Conservation (phyloP, 2,888 invertebrate genomes). For the Phengaris alcon region DNA sequence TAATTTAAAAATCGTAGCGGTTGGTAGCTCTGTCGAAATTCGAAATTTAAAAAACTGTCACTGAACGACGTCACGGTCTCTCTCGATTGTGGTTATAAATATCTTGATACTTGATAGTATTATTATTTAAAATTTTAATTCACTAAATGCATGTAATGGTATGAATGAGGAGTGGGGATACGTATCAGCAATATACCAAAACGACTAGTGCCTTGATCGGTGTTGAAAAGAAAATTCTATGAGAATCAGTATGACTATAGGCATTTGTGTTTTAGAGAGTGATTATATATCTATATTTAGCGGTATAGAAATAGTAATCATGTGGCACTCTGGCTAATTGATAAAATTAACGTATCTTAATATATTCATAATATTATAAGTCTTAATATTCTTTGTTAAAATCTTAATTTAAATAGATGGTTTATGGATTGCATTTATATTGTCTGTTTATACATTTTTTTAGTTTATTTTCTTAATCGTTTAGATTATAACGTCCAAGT, state of each 20-base stretch:
- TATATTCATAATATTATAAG: constrained; percentile 56
- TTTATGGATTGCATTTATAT: constrained; percentile 79
- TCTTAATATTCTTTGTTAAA: constrained; percentile 70
- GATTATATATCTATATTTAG: constrained; percentile 79
- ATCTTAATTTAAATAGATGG: constrained; percentile 68
- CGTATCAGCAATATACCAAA: constrained; percentile 79
- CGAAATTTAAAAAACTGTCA: constrained; percentile 46
- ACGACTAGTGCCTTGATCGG: constrained; percentile 75
- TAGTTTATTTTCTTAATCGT: constrained; percentile 72
- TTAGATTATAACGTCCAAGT: constrained; percentile 57
- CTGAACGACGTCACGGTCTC: constrained; percentile 33
- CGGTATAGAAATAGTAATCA: constrained; percentile 79
- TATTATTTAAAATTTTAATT: constrained; percentile 52
- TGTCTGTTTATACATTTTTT: constrained; percentile 72
- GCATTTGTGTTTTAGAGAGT: constrained; percentile 55
- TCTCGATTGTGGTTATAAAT: constrained; percentile 53
- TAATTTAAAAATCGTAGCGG: constrained; percentile 60
- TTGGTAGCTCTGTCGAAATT: constrained; percentile 45
- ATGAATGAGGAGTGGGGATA: constrained; percentile 76
- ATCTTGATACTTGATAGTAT: constrained; percentile 20
- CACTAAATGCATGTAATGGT: constrained; percentile 61
- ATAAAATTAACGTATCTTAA: constrained; percentile 59
- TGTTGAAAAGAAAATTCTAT: constrained; percentile 58
- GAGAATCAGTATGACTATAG: constrained; percentile 60
- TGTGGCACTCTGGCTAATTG: constrained; percentile 70